These are phyloP conservation scores for Diadegma fenestrale DNA, from an alignment of 2,888 invertebrate genomes.

Conservation along the genomic window DNA sequence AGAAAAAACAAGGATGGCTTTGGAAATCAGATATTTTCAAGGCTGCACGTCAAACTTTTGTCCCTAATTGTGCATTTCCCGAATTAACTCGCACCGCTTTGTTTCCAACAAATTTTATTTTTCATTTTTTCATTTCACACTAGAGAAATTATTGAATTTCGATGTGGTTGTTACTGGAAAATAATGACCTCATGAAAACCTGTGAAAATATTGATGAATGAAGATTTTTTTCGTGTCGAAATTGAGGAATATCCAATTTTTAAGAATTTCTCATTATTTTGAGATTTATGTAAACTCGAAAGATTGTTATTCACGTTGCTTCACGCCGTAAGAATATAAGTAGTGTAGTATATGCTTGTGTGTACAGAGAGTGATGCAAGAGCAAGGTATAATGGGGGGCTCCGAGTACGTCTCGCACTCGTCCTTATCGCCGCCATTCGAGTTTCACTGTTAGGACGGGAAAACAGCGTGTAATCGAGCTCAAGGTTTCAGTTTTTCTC, in stretches of 20 bases:
- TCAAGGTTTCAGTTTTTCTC: slow-evolving; percentile 54
- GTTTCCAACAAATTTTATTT: not conserved
- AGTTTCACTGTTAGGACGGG: slow-evolving; percentile 57
- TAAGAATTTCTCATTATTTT: not conserved
- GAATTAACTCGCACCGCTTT: not conserved
- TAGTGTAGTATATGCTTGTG: not conserved
- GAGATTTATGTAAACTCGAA: not conserved
- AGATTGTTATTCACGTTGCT: not conserved
- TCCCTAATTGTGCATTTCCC: not conserved
- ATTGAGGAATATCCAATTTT: not conserved
- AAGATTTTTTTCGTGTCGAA: not conserved
- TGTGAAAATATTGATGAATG: not conserved
- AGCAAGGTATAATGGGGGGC: slow-evolving; percentile 32
- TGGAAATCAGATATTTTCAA: not conserved
- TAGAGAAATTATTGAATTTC: not conserved
- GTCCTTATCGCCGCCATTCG: slow-evolving; percentile 59
- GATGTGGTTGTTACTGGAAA: too few relatives aligned
- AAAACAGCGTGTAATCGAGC: slow-evolving; percentile 63
- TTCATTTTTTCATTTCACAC: not conserved
- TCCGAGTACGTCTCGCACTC: slow-evolving; percentile 21
- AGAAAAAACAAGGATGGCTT: not conserved
- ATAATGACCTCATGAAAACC: too few relatives aligned
- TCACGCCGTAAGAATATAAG: not conserved
- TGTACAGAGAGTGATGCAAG: slow-evolving; percentile 48
- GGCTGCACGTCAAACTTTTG: not conserved